phyloP scores from a whole-genome alignment of 2,113 vertebrate genomes.

The Neodon shergylaensis region DNA sequence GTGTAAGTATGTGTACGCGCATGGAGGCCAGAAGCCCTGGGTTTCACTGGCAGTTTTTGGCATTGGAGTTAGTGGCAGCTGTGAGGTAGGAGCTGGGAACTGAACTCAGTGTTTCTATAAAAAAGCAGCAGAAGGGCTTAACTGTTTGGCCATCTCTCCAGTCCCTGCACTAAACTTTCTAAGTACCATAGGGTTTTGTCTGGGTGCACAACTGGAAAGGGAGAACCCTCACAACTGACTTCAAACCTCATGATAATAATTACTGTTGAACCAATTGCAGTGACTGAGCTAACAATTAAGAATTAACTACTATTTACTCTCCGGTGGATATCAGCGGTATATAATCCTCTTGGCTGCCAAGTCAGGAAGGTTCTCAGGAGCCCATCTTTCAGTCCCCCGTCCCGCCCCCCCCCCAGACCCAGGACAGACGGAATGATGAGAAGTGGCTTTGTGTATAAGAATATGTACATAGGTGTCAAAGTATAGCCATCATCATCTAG shows the following conservation, averaged over 20 bases:
- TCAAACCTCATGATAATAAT: slow-evolving; percentile 60
- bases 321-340: not conserved
- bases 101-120: too few relatives aligned
- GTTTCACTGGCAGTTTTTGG: not conserved
- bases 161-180: not conserved
- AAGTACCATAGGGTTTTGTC: not conserved
- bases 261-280: slow-evolving; percentile 56
- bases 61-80: not conserved
- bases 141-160: not conserved
- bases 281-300: slow-evolving; percentile 68
- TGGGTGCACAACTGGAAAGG: not conserved
- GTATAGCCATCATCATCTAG: not conserved
- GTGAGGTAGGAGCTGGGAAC: not conserved
- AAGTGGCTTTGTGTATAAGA: not conserved
- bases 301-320: slow-evolving; percentile 65
- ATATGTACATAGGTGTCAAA: too few relatives aligned
- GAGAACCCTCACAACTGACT: not conserved
- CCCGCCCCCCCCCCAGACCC: not conserved
- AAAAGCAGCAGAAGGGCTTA: too few relatives aligned
- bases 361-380: slow-evolving; percentile 12
- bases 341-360: slow-evolving; percentile 27
- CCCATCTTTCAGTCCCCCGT: not conserved
- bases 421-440: not conserved
- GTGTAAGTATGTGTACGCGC: not conserved
- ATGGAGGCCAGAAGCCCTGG: too few relatives aligned